Conservation (phyloP, 2,113 vertebrate genomes). For the Calidris pygmaea region DNA sequence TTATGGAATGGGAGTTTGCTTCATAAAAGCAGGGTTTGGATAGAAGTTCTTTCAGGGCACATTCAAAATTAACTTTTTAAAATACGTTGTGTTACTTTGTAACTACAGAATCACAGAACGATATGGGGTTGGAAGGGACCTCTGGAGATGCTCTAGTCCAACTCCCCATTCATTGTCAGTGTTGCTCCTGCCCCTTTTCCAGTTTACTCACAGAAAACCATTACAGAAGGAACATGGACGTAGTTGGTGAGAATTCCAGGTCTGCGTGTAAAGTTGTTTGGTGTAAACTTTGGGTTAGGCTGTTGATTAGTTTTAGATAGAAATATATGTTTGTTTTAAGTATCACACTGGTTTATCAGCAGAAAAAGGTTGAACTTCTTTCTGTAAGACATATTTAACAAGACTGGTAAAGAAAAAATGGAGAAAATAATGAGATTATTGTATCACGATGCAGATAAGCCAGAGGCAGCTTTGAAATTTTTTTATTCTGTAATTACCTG, state of each 20-base stretch:
- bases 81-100: background rate
- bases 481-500: background rate
- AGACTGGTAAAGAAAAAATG: background rate
- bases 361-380: background rate
- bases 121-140: no score
- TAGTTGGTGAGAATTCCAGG: background rate
- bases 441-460: background rate
- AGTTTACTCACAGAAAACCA: background rate
- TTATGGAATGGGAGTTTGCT: background rate
- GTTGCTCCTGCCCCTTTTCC: background rate
- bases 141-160: no score
- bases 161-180: background rate
- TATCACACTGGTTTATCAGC: background rate
- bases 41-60: background rate
- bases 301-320: background rate
- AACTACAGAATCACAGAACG: no score
- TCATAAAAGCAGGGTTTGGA: background rate
- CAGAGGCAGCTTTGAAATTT: background rate
- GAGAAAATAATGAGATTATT: background rate
- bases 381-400: background rate
- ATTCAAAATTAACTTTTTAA: background rate
- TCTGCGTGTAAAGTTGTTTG: background rate
- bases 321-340: background rate
- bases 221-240: fast-evolving
- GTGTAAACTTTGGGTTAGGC: background rate